These are phyloP conservation scores for Hypothenemus hampei DNA, from an alignment of 1,140 invertebrate species.

Conservation along the genomic window DNA sequence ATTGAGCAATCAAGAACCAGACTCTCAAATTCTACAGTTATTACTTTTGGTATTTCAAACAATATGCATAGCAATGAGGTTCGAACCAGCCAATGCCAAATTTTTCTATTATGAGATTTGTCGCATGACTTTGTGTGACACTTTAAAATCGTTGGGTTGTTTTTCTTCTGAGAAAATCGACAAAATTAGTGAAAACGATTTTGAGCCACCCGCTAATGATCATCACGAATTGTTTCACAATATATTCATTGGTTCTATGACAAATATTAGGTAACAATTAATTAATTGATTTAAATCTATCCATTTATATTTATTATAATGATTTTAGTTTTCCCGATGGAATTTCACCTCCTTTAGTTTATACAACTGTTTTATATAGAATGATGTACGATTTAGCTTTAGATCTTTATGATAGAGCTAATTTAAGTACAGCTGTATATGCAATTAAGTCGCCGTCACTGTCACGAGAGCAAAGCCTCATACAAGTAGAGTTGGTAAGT, in stretches of 20 bases:
- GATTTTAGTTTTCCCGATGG: constrained; percentile 55
- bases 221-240: constrained; percentile 57
- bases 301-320: no score
- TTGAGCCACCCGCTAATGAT: constrained; percentile 47
- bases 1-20: constrained; percentile 49
- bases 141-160: constrained; percentile 84
- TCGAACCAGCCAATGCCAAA: constrained; percentile 98
- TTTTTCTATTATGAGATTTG: constrained; percentile 97
- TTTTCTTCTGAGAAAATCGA: constrained; percentile 60
- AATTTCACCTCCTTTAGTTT: constrained; percentile 64
- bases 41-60: constrained; percentile 92
- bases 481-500: constrained; percentile 24
- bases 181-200: constrained; percentile 45
- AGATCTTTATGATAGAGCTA: constrained; percentile 84
- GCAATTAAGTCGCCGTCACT: constrained; percentile 59
- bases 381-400: constrained; percentile 87
- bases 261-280: constrained; percentile 25
- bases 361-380: constrained; percentile 74
- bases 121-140: constrained; percentile 87
- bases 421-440: constrained; percentile 56
- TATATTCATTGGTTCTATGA: constrained; percentile 68
- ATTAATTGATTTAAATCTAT: no score
- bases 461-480: constrained; percentile 37
- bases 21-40: constrained; percentile 55
- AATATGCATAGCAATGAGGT: constrained; percentile 94